Percentiles rank a stretch among this genome's conserved stretches.
Evolutionary conservation across 2,113 vertebrate genomes (phyloP).

Genomic region (Strix uralensis): DNA sequence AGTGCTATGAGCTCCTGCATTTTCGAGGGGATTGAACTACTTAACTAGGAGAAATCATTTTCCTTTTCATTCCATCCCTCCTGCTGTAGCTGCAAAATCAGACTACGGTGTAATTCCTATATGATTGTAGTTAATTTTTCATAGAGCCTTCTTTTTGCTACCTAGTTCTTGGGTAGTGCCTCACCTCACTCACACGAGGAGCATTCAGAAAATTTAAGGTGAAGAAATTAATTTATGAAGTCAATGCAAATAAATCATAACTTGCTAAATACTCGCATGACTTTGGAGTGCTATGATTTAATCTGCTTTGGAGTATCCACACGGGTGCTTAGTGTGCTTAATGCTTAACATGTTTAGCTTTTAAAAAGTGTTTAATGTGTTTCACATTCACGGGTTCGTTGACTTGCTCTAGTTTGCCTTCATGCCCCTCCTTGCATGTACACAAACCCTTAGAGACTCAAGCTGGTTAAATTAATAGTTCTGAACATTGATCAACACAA

Average conservation of each 20-base stretch:
- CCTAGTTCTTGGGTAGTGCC: background rate
- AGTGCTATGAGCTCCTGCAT: background rate
- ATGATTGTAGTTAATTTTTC: background rate
- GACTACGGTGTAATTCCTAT: background rate
- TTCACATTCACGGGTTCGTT: background rate
- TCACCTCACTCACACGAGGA: background rate
- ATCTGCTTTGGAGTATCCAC: constrained; percentile 30
- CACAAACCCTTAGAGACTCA: constrained; percentile 35
- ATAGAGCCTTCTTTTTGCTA: background rate
- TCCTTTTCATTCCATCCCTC: background rate
- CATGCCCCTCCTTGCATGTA: background rate
- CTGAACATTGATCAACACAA: constrained; percentile 32
- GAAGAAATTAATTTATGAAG: background rate
- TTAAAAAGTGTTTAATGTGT: constrained; percentile 6
- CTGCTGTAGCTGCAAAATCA: background rate
- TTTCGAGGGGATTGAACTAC: background rate
- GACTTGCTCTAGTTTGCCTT: background rate
- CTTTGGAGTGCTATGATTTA: background rate
- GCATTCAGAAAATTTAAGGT: background rate
- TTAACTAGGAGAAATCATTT: background rate
- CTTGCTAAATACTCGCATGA: background rate
- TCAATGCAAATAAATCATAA: background rate
- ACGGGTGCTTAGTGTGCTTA: background rate
- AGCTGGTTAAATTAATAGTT: constrained; percentile 40
- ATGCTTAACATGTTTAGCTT: constrained; percentile 1